Evolutionary conservation across 2,113 vertebrate species (phyloP).

Genomic region (Polypterus bichir): DNA sequence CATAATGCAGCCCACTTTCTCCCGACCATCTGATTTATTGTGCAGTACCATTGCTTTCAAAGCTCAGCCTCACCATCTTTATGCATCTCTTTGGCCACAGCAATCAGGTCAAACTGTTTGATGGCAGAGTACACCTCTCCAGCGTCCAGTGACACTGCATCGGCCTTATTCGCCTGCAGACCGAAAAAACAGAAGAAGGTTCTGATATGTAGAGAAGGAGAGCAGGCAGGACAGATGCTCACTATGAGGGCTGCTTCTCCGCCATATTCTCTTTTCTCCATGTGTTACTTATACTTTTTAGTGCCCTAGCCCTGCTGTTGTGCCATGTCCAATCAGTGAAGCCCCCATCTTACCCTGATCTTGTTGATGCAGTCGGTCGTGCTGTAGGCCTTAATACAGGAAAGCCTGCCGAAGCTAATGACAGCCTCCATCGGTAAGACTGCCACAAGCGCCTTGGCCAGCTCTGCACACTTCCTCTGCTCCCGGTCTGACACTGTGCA

Average conservation of each 20-base stretch:
- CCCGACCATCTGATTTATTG: not conserved
- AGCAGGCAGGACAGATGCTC: too few species aligned
- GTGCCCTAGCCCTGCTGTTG: too few species aligned
- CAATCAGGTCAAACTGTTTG: constrained; percentile 62
- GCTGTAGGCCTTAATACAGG: constrained; percentile 63
- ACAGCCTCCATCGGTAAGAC: constrained; percentile 39
- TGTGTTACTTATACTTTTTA: too few species aligned
- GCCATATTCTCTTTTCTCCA: too few species aligned
- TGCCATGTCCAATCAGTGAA: too few species aligned
- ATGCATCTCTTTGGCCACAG: constrained; percentile 70
- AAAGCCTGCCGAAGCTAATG: constrained; percentile 51
- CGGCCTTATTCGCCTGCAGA: constrained; percentile 68
- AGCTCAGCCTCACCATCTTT: constrained; percentile 43
- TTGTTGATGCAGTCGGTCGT: constrained; percentile 67
- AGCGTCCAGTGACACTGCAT: constrained; percentile 67
- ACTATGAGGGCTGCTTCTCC: not conserved
- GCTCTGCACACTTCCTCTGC: constrained; percentile 75
- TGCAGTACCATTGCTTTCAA: not conserved
- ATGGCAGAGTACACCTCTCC: constrained; percentile 79
- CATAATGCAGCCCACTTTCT: not conserved
- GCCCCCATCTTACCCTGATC: constrained; percentile 56
- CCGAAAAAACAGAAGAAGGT: not conserved
- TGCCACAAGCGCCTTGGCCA: constrained; percentile 54
- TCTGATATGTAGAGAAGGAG: too few species aligned
- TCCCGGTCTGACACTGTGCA: constrained; percentile 72